Evolutionary conservation across 35 echinoderm and acorn worm genomes (phyloP), one percentile per base, ranked within the genome.

Genomic region (Ptychodera flava): DNA sequence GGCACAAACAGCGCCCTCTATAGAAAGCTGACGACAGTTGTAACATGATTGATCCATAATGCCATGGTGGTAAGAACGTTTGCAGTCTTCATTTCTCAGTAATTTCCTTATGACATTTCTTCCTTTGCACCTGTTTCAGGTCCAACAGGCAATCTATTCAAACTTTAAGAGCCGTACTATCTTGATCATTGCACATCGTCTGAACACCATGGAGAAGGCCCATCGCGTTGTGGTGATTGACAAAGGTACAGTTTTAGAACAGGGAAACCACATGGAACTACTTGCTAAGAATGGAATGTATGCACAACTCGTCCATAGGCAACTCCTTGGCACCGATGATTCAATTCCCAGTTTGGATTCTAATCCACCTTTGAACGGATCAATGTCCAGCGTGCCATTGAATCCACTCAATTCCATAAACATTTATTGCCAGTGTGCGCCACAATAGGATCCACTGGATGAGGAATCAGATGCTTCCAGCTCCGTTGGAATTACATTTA

Each of bases 161-260:
- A 82, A 93, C 28, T 85, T 82, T 30, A 83, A 79, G 76, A 81
- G 90, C 30, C 87, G 78, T 28, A 97, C 94, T 16, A 85, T 97
- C 0, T 81, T 97, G 22, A 93, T 97, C 14, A 85, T 97, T 31
- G 94, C 94, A 34, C 94, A 97, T 53, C 36, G 94, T 36, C 94
- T 97, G 0, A 97, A 91, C 80, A 97, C 94, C 16, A 86, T 97
- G 16, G 92, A 97, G 80, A 97, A 91, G 76, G 91, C 94, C 1
- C 82, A 92, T 75, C 89, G 81, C 28, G 93, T 97, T 31, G 78
- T 97, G 12, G 94, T 97, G 30, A 93, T 97, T 31, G 88, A 93
- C 78, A 83, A 91, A 1, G 94, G 94, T 2, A 78, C 29, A 33
- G 91, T 97, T 0, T 82, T 87, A 31, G 94, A 93, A 82, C 89